These are phyloP conservation scores for Cricetomys ansorgei DNA, from an alignment of 2,113 vertebrate species.

Conservation along the genomic window DNA sequence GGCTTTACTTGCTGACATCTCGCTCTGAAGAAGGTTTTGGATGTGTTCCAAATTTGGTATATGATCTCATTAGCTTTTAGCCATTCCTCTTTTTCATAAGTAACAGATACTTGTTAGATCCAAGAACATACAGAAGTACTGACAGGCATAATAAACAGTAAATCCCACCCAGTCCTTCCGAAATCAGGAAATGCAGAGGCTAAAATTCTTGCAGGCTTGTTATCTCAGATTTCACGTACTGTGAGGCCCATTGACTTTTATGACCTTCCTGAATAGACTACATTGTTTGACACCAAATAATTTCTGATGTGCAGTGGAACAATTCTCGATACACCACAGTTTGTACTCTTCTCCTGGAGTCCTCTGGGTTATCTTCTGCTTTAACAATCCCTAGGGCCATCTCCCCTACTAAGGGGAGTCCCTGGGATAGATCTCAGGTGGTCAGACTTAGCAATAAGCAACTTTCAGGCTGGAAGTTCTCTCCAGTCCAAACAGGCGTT, in stretches of 20 bases:
- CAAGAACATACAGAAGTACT: background rate
- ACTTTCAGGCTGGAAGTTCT: background rate
- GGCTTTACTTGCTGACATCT: background rate
- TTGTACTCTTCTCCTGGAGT: background rate
- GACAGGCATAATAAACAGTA: background rate
- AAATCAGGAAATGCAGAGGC: slow-evolving; percentile 57
- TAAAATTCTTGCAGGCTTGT: slow-evolving; percentile 34
- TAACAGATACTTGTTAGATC: background rate
- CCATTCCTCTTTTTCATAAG: background rate
- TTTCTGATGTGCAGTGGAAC: background rate
- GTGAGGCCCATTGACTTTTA: slow-evolving; percentile 2
- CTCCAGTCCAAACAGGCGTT: background rate
- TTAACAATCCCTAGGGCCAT: background rate
- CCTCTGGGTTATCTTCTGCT: background rate
- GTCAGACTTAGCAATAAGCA: background rate
- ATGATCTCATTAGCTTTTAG: background rate
- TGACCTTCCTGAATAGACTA: background rate
- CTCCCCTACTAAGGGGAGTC: too few relatives aligned
- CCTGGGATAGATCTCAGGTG: too few relatives aligned
- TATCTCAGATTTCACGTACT: background rate
- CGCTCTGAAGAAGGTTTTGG: background rate
- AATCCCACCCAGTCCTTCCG: background rate
- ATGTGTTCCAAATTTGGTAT: background rate
- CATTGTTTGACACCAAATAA: slow-evolving; percentile 6
- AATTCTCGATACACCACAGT: background rate